Evolutionary conservation across 30 jellyfish, hydroid and myxozoan genomes (phyloP).

Genomic region (Aurelia sp.): DNA sequence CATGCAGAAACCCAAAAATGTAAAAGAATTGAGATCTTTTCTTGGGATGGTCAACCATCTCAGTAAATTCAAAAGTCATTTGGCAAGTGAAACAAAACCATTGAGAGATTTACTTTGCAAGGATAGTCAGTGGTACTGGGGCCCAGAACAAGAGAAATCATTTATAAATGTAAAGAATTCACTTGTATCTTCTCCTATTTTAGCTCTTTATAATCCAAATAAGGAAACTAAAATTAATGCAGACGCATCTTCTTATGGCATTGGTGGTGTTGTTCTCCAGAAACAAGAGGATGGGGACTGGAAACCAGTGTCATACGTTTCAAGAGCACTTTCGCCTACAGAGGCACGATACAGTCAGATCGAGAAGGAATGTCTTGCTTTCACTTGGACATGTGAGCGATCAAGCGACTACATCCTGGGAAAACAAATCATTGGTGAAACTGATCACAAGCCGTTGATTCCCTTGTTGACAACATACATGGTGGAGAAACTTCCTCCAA

Average conservation of each 20-base stretch:
- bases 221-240: not conserved
- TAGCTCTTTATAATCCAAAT: constrained; percentile 60
- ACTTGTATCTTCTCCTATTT: constrained; percentile 57
- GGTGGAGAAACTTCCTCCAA: not conserved
- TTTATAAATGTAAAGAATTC: constrained; percentile 27
- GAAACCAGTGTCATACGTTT: constrained; percentile 4
- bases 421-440: too few relatives aligned
- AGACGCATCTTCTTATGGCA: constrained; percentile 28
- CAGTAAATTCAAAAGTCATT: constrained; percentile 34
- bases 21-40: constrained; percentile 6
- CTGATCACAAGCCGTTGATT: too few relatives aligned
- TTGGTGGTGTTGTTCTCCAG: constrained; percentile 44
- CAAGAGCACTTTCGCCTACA: constrained; percentile 73
- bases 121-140: not conserved
- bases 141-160: constrained; percentile 3
- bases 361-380: not conserved
- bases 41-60: constrained; percentile 23
- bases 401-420: constrained; percentile 52
- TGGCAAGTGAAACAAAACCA: constrained; percentile 52
- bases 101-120: constrained; percentile 48
- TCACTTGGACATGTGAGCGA: constrained; percentile 12
- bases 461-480: too few relatives aligned
- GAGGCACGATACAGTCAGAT: constrained; percentile 50
- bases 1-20: not conserved
- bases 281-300: constrained; percentile 59